Evolutionary conservation across 2,113 vertebrate species (phyloP), one percentile per base, ranked within the genome.

Genomic region (Australoheros scitulus): DNA sequence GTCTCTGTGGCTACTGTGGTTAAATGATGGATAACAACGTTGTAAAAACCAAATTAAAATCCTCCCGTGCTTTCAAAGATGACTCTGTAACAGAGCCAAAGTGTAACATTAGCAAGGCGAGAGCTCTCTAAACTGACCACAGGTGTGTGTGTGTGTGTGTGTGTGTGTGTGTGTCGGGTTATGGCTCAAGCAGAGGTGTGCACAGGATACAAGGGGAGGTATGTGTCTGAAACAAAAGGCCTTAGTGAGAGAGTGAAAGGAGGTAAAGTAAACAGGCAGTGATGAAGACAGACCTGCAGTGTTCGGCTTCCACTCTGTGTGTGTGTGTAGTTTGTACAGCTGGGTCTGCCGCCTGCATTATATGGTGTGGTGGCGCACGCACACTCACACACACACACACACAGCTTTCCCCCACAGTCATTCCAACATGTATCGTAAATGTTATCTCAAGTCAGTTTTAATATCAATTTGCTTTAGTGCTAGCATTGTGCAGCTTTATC

Each of bases 221-320:
- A 87, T 80, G 77, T 7, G 81, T 79, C 14, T 56, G 79, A 86
- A 94, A 97, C 96, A 97, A 97, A 97, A 95, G 95, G 92, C 96
- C 96, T 95, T 94, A 97, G 96, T 97, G 95, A 97, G 95, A 92
- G 92, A 95, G 92, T 95, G 95, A 96, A 94, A 96, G 96, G 96
- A 97, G 95, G 97, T 97, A 97, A 96, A 96, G 96, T 96, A 97
- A 97, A 97, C 95, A 97, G 96, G 95, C 94, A 94, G 92, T 91
- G 91, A 93, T 95, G 96, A 96, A 92, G 96, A 96, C 96, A 96
- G 93, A 96, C 96, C 94, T 96, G 95, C 94, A 94, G 93, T 96
- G 95, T 95, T 94, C 93, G 92, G 95, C 93, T 87, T 94, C 96
- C 0, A 15, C 1, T 59, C 2, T 26, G 58, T 29, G 72, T 11